These are phyloP conservation scores for Cariama cristata DNA, from an alignment of 2,113 vertebrate species.

Conservation along the genomic window DNA sequence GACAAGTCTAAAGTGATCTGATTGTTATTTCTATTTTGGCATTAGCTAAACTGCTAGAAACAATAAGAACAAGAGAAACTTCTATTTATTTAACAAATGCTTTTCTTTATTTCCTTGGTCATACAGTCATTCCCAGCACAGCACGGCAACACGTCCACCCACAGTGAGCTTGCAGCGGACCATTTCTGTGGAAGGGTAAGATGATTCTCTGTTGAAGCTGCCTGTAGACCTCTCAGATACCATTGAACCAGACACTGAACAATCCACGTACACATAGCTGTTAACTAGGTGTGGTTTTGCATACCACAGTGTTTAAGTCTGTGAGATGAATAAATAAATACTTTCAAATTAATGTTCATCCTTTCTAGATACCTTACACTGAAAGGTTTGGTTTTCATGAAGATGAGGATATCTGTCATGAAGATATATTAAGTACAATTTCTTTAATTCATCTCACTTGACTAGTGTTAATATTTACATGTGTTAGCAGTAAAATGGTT, in stretches of 20 bases:
- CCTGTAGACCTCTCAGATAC: not conserved
- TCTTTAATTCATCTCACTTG: not conserved
- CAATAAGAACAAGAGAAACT: not conserved
- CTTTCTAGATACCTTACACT: not conserved
- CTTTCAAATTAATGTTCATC: not conserved
- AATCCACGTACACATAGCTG: not conserved
- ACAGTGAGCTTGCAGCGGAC: conserved; percentile 81
- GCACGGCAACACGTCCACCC: conserved; percentile 78
- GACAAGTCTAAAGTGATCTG: not conserved
- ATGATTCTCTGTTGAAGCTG: conserved; percentile 57
- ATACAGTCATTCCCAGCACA: conserved; percentile 81
- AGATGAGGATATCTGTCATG: not conserved
- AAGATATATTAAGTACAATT: not conserved
- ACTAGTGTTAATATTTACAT: not conserved
- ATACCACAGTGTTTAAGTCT: not conserved
- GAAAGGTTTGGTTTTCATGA: not conserved
- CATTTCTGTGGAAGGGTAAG: conserved; percentile 85
- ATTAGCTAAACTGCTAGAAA: not conserved
- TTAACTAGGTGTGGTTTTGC: not conserved
- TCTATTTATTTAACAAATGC: conserved; percentile 13
- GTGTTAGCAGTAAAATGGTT: not conserved
- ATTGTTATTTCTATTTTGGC: not conserved
- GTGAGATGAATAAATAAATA: not conserved
- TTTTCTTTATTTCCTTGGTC: conserved; percentile 60
- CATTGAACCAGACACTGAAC: not conserved